Conservation (phyloP, 1,140 invertebrate genomes). For the Thalassaphorura encarpata region DNA sequence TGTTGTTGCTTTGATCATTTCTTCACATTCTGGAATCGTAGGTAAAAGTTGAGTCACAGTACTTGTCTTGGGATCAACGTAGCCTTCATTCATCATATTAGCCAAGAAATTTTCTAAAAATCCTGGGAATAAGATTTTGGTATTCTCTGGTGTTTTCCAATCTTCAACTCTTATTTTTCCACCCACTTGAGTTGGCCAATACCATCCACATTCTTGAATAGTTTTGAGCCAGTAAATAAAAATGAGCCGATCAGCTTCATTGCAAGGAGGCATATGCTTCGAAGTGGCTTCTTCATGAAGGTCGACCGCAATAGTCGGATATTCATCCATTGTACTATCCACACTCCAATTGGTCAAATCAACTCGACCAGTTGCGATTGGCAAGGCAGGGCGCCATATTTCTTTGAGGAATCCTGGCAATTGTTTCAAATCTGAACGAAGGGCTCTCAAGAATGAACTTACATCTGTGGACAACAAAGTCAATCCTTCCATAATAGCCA, state of each 20-base stretch:
- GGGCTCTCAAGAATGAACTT: neutral
- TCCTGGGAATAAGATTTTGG: neutral
- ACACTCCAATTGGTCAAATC: no score
- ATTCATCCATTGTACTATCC: neutral
- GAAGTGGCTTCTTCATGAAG: no score
- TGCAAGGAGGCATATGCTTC: no score
- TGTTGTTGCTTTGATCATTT: neutral
- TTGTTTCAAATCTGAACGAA: neutral
- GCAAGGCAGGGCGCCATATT: neutral
- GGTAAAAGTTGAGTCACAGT: no score
- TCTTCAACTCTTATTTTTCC: neutral
- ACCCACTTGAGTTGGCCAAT: neutral
- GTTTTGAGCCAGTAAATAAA: neutral
- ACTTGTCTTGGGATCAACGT: neutral
- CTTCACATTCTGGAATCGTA: no score
- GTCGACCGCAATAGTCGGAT: no score
- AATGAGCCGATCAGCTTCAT: neutral
- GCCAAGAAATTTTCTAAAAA: neutral
- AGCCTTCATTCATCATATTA: neutral
- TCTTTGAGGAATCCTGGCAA: neutral
- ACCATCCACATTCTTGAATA: slow-evolving; percentile 5
- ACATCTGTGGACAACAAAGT: neutral
- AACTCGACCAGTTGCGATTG: neutral
- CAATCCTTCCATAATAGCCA: slow-evolving; percentile 1
- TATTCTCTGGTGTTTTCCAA: neutral